These are phyloP conservation scores for Branchellion lobata DNA, from an alignment of 2,888 invertebrate species.

Conservation along the genomic window DNA sequence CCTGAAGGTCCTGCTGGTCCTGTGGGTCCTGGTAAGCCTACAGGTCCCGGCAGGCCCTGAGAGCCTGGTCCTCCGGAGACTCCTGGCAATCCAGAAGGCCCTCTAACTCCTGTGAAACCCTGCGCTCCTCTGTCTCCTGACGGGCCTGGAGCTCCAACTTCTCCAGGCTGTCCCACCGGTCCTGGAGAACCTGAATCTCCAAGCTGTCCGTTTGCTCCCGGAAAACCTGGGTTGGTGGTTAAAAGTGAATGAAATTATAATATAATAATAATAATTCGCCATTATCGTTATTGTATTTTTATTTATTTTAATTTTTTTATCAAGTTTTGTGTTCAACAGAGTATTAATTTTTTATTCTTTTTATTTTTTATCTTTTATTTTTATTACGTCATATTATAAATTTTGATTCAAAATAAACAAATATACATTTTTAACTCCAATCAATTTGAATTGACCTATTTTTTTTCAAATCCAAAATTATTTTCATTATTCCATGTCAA, in stretches of 20 bases:
- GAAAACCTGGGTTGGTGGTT: neutral
- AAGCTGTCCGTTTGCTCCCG: conserved; percentile 9
- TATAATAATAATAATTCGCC: too few species aligned
- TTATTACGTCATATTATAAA: too few species aligned
- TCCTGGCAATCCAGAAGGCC: conserved; percentile 43
- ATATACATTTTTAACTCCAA: too few species aligned
- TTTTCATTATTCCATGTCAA: too few species aligned
- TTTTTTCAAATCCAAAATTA: too few species aligned
- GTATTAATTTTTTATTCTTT: too few species aligned
- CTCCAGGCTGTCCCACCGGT: conserved; percentile 40
- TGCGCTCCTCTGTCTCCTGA: conserved; percentile 34
- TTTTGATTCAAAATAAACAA: too few species aligned
- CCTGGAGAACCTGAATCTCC: conserved; percentile 40
- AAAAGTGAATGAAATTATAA: neutral
- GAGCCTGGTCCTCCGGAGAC: neutral
- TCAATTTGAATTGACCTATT: too few species aligned
- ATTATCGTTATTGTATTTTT: too few species aligned
- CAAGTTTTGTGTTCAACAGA: too few species aligned
- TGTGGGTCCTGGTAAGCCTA: neutral
- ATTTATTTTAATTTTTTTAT: too few species aligned
- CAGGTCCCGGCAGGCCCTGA: neutral
- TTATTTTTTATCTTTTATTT: too few species aligned
- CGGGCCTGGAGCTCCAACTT: conserved; percentile 40
- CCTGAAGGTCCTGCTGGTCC: conserved; percentile 11
- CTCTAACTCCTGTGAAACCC: conserved; percentile 42